Evolutionary conservation across 2,888 invertebrate genomes (phyloP).

Genomic region (Muschampia plurimacula): DNA sequence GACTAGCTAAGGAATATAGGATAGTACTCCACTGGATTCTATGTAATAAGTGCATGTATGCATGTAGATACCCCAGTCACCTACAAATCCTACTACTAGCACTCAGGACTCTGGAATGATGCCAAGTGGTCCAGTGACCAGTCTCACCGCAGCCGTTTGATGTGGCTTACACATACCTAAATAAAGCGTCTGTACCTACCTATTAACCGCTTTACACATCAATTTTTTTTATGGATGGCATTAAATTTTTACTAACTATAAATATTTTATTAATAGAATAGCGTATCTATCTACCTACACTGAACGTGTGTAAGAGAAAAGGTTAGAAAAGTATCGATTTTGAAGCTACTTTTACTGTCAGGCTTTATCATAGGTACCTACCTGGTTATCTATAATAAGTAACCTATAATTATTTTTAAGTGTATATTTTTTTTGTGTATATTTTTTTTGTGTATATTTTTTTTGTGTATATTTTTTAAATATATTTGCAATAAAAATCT

Average conservation of each 20-base stretch:
- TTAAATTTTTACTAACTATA: neutral
- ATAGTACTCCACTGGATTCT: no score
- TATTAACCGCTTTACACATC: constrained; percentile 3
- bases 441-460: no score
- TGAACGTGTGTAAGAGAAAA: neutral
- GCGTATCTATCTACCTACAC: no score
- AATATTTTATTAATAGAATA: no score
- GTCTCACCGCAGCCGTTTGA: constrained; percentile 38
- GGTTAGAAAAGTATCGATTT: neutral
- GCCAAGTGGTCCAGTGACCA: constrained; percentile 41
- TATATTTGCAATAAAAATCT: no score
- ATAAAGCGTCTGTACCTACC: constrained; percentile 25
- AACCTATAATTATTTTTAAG: no score
- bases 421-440: no score
- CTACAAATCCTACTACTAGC: constrained; percentile 3
- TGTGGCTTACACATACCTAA: constrained; percentile 30
- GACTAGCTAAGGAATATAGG: no score
- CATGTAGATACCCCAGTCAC: constrained; percentile 8
- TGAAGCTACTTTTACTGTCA: neutral
- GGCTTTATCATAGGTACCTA: no score
- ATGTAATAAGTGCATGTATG: no score
- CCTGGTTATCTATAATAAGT: no score
- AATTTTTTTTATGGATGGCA: neutral
- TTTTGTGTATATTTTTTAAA: no score
- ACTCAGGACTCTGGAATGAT: constrained; percentile 47